These are phyloP conservation scores for Fragum whitleyi DNA, from an alignment of 2,888 invertebrate genomes.

Conservation along the genomic window DNA sequence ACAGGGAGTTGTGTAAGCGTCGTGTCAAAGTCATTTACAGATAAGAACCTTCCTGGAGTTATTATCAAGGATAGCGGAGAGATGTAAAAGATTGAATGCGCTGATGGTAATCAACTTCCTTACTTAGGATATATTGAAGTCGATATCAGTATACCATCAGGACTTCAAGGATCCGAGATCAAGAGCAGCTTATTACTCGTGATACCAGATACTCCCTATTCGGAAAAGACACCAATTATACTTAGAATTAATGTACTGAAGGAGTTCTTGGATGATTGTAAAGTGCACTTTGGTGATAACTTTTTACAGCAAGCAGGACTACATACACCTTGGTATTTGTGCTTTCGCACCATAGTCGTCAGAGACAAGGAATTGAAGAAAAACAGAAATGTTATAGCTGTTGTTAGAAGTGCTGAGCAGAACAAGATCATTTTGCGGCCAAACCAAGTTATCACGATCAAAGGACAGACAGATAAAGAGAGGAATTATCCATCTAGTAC, in stretches of 20 bases:
- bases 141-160: neutral
- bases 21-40: constrained; percentile 6
- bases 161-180: neutral
- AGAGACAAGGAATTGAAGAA: constrained; percentile 30
- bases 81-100: constrained; percentile 36
- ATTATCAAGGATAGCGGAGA: constrained; percentile 4
- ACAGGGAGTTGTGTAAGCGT: constrained; percentile 30
- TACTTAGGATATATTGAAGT: constrained; percentile 23
- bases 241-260: constrained; percentile 35
- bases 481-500: constrained; percentile 16
- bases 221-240: constrained; percentile 21
- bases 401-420: constrained; percentile 26
- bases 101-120: constrained; percentile 24
- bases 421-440: constrained; percentile 25
- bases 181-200: constrained; percentile 33
- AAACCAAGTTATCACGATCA: neutral
- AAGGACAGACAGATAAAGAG: neutral
- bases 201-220: constrained; percentile 21
- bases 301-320: constrained; percentile 36
- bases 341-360: constrained; percentile 24
- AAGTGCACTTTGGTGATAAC: constrained; percentile 14
- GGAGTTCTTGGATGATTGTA: constrained; percentile 7
- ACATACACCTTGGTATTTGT: constrained; percentile 38
- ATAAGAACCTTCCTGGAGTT: neutral
- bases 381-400: constrained; percentile 26